phyloP scores from a whole-genome alignment of 2,797 vertebrate genomes.

The Mormyrus proboscirostris region DNA sequence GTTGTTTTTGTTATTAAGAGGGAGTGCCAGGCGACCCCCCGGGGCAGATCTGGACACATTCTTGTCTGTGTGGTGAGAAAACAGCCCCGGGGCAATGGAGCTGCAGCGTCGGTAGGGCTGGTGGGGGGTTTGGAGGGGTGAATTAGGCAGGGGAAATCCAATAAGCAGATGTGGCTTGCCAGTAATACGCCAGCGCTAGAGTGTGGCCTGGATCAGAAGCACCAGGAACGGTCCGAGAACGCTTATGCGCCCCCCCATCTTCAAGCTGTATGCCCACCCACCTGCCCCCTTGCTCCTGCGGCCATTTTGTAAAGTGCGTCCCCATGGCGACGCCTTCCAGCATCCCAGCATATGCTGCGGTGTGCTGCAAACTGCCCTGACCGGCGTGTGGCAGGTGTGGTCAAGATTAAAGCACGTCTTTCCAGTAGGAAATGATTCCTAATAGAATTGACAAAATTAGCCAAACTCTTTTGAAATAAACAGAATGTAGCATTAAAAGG shows the following conservation, averaged over 20 bases:
- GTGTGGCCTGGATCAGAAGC: conserved; percentile 18
- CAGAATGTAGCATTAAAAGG: background rate
- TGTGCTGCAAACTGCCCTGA: background rate
- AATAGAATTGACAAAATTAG: background rate
- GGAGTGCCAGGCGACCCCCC: conserved; percentile 29
- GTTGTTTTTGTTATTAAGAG: conserved; percentile 45
- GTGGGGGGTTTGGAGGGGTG: background rate
- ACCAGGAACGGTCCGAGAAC: conserved; percentile 14
- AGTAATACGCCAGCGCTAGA: conserved; percentile 28
- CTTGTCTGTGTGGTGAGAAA: conserved; percentile 43
- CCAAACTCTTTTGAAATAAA: background rate
- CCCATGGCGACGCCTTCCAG: background rate
- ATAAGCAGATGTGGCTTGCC: conserved; percentile 37
- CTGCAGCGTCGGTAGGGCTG: background rate
- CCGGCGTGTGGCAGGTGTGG: background rate
- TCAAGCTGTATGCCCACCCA: background rate
- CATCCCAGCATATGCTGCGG: background rate
- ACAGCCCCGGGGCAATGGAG: conserved; percentile 29
- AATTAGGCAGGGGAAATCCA: conserved; percentile 31
- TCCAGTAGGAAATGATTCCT: background rate
- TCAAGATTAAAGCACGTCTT: background rate
- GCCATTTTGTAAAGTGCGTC: conserved; percentile 20
- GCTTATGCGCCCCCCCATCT: conserved; percentile 30
- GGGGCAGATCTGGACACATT: conserved; percentile 38
- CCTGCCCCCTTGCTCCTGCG: background rate